phyloP scores from a whole-genome alignment of 2,113 vertebrate genomes.

The Campylomormyrus numenius region DNA sequence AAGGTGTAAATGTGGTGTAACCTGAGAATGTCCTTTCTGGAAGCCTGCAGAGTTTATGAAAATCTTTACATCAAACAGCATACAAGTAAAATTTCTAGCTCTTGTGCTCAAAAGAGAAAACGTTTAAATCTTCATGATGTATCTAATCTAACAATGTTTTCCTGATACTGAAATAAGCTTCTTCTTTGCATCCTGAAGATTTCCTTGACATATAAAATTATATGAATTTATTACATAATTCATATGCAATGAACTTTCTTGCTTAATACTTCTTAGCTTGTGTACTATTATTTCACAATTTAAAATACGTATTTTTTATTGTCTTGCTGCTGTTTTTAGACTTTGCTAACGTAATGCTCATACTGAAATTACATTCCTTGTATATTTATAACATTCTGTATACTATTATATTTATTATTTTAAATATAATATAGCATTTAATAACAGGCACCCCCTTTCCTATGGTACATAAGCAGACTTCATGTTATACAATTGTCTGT shows the following conservation, averaged over 20 bases:
- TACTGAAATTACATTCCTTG: neutral
- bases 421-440: neutral
- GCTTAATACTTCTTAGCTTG: neutral
- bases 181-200: neutral
- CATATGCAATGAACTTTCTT: neutral
- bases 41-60: neutral
- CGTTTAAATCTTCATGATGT: neutral
- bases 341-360: neutral
- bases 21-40: neutral
- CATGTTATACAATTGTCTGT: neutral
- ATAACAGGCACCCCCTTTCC: neutral
- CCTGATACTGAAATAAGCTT: neutral
- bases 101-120: neutral
- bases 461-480: neutral
- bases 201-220: neutral
- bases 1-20: neutral
- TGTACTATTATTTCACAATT: neutral
- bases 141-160: neutral
- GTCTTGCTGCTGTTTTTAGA: neutral
- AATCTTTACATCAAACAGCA: neutral
- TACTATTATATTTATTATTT: neutral
- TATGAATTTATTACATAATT: neutral
- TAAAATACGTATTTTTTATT: neutral
- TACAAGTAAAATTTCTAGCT: neutral
- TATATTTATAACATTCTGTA: neutral